A percentile compares a stretch with the other conserved stretches of the same genome.
phyloP scores from a whole-genome alignment of 2,797 vertebrate species.

The Sebastes dallii region DNA sequence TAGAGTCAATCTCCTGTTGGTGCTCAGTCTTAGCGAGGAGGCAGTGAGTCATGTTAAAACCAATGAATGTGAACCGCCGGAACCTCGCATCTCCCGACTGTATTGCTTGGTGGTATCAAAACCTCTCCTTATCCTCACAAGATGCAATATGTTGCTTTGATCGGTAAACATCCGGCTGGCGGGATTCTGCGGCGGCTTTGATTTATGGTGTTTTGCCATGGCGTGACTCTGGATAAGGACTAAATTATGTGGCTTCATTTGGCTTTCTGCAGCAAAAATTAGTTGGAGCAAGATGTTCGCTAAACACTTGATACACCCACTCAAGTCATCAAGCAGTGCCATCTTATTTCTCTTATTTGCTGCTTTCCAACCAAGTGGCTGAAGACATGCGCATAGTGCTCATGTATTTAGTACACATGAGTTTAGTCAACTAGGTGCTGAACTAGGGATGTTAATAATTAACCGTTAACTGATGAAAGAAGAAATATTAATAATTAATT shows the following conservation, averaged over 20 bases:
- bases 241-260: constrained; percentile 35
- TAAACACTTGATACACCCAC: constrained; percentile 55
- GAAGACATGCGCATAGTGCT: neutral
- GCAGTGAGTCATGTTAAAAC: constrained; percentile 76
- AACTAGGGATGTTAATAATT: neutral
- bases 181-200: constrained; percentile 11
- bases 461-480: too few relatives aligned
- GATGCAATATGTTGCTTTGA: constrained; percentile 32
- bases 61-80: constrained; percentile 65
- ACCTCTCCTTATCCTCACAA: constrained; percentile 10
- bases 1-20: constrained; percentile 76
- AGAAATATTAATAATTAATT: too few relatives aligned
- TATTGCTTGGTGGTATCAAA: constrained; percentile 15
- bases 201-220: constrained; percentile 30
- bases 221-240: constrained; percentile 30
- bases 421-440: neutral
- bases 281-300: constrained; percentile 47
- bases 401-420: neutral
- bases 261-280: constrained; percentile 42
- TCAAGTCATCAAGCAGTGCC: constrained; percentile 35
- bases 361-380: neutral
- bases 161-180: constrained; percentile 26
- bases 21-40: constrained; percentile 69
- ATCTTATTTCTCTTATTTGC: constrained; percentile 43
- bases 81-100: constrained; percentile 26